Conservation (phyloP, 2,888 invertebrate genomes). For the Morpho deidamia region DNA sequence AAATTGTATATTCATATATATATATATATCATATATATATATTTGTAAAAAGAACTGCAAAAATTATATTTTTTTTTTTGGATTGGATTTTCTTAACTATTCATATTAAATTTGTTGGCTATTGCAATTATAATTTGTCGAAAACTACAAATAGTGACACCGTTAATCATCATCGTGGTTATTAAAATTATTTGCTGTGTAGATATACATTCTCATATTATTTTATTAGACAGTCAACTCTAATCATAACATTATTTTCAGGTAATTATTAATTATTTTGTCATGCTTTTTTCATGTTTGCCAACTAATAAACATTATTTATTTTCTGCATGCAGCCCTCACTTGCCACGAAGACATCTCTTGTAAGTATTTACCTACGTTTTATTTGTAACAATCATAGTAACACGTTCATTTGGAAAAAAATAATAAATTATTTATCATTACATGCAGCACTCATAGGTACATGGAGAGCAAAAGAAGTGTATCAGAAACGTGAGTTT, state of each 20-base stretch:
- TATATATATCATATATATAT: no score
- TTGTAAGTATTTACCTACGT: slow-evolving; percentile 58
- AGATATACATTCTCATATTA: no score
- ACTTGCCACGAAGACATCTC: slow-evolving; percentile 71
- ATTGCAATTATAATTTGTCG: no score
- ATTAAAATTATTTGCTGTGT: no score
- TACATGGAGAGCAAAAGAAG: slow-evolving; percentile 72
- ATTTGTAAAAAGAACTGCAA: no score
- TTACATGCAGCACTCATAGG: slow-evolving; percentile 68
- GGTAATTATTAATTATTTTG: slow-evolving; percentile 12
- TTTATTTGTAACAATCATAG: slow-evolving; percentile 1
- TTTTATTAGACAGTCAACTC: no score
- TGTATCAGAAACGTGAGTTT: slow-evolving; percentile 70
- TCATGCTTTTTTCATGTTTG: slow-evolving; percentile 24
- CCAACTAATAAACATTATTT: slow-evolving; percentile 32
- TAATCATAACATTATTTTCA: slow-evolving; percentile 4
- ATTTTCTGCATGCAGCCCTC: slow-evolving; percentile 75
- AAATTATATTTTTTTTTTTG: no score
- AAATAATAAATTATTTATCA: background rate
- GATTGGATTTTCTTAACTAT: no score
- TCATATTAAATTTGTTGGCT: no score
- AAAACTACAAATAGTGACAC: no score
- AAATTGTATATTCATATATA: no score
- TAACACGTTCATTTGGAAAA: background rate
- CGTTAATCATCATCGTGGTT: no score